Conservation (phyloP, 2,113 vertebrate species). For the Agelaius phoeniceus region DNA sequence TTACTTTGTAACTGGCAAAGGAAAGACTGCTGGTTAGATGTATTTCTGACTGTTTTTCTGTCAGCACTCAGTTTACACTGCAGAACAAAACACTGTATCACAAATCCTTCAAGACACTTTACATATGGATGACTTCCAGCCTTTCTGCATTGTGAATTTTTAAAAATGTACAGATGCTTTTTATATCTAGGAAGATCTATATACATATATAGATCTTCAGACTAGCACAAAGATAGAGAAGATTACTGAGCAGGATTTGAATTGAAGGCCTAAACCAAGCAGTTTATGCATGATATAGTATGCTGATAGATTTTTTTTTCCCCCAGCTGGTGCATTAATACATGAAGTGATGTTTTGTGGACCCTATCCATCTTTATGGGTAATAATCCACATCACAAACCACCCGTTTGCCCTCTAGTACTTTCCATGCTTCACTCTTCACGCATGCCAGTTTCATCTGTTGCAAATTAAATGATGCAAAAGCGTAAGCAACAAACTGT, state of each 20-base stretch:
- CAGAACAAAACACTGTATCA: neutral
- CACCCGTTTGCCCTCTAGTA: slow-evolving; percentile 27
- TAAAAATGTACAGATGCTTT: neutral
- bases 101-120: slow-evolving; percentile 14
- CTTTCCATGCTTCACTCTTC: slow-evolving; percentile 7
- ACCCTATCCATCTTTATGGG: slow-evolving; percentile 20
- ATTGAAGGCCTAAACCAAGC: neutral
- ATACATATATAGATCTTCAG: neutral
- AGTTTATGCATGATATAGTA: neutral
- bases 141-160: neutral
- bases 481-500: slow-evolving; percentile 15
- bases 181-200: neutral
- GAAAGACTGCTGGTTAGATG: neutral
- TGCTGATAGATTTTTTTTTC: neutral
- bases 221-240: neutral
- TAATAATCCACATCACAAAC: slow-evolving; percentile 57
- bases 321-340: slow-evolving; percentile 2
- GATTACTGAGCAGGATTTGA: neutral
- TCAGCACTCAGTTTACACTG: neutral
- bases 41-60: neutral
- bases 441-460: slow-evolving; percentile 25
- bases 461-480: slow-evolving; percentile 58
- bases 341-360: slow-evolving; percentile 34
- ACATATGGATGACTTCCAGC: neutral
- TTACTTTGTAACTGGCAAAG: neutral